A percentile compares a stretch with the other conserved stretches of the same genome.
Evolutionary conservation across 1,140 invertebrate genomes (phyloP).

Genomic region (Armadillidium nasatum): DNA sequence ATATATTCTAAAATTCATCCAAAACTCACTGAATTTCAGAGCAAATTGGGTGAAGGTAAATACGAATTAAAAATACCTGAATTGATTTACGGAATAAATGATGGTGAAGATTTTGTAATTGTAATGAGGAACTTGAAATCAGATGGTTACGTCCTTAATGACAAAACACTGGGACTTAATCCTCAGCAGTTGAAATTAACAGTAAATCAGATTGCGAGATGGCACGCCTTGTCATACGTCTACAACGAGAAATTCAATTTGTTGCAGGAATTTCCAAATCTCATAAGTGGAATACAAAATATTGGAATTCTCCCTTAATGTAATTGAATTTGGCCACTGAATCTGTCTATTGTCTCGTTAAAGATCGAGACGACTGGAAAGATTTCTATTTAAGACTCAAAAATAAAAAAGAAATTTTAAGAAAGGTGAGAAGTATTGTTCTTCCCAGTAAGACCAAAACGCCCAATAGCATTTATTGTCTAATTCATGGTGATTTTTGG

Average conservation of each 20-base stretch:
- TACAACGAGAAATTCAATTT: not conserved
- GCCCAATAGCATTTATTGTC: not conserved
- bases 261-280: not conserved
- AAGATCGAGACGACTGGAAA: not conserved
- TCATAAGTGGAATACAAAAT: not conserved
- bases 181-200: not conserved
- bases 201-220: not conserved
- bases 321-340: not conserved
- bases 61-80: conserved; percentile 9
- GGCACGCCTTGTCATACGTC: conserved; percentile 4
- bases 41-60: not conserved
- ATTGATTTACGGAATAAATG: not conserved
- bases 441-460: not conserved
- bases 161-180: not conserved
- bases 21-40: not conserved
- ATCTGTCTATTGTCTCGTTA: not conserved
- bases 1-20: conserved; percentile 11
- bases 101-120: not conserved
- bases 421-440: not conserved
- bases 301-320: not conserved
- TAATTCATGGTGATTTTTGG: conserved; percentile 19
- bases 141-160: not conserved
- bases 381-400: conserved; percentile 1
- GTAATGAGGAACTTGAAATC: conserved; percentile 13
- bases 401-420: not conserved